Evolutionary conservation across 2,113 vertebrate species (phyloP).

Genomic region (Amphiprion ocellaris): DNA sequence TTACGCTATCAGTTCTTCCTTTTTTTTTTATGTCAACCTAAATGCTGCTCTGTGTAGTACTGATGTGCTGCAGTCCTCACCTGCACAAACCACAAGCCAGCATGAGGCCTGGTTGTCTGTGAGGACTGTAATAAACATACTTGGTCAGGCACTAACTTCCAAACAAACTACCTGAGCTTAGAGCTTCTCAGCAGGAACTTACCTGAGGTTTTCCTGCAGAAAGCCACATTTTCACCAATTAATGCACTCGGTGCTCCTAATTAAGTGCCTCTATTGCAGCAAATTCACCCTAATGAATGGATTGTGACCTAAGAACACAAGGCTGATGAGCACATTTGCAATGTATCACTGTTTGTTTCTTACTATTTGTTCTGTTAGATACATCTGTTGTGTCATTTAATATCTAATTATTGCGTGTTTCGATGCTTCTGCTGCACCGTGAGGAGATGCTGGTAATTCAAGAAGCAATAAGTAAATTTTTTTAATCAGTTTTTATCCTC

Average conservation of each 20-base stretch:
- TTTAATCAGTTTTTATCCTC: neutral
- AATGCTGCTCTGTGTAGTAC: neutral
- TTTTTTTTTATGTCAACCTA: neutral
- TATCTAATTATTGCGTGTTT: too few relatives aligned
- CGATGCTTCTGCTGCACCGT: neutral
- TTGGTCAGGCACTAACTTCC: slow-evolving; percentile 40
- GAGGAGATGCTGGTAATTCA: slow-evolving; percentile 1
- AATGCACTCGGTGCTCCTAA: slow-evolving; percentile 14
- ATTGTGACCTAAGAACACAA: neutral
- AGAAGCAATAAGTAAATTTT: neutral
- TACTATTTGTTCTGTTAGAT: neutral
- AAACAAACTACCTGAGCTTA: slow-evolving; percentile 52
- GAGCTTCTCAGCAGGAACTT: slow-evolving; percentile 53
- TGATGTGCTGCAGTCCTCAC: slow-evolving; percentile 5
- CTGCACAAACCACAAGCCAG: slow-evolving; percentile 51
- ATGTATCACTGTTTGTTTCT: neutral
- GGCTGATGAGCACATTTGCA: neutral
- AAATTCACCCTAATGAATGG: neutral
- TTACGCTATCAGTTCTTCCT: neutral
- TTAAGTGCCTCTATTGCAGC: slow-evolving; percentile 30
- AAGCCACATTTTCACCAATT: slow-evolving; percentile 36
- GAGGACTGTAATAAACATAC: slow-evolving; percentile 50
- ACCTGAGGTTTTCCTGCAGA: slow-evolving; percentile 60
- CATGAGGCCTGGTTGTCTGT: slow-evolving; percentile 32
- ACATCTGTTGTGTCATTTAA: too few relatives aligned